phyloP scores from a whole-genome alignment of 2,888 invertebrate genomes.

The Netelia inedita region DNA sequence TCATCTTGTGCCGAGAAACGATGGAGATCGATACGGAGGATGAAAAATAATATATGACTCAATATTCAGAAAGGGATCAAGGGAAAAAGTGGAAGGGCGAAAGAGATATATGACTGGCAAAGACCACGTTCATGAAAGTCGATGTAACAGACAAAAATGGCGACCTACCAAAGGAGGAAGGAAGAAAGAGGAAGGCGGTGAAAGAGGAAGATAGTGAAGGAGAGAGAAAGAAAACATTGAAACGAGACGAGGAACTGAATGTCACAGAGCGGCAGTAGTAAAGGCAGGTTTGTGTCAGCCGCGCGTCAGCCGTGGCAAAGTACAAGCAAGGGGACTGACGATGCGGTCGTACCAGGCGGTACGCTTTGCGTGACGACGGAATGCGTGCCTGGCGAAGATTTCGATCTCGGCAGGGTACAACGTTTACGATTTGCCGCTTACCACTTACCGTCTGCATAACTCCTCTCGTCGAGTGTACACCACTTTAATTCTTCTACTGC shows the following conservation, averaged over 20 bases:
- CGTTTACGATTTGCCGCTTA: slow-evolving; percentile 75
- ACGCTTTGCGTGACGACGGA: slow-evolving; percentile 75
- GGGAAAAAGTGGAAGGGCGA: slow-evolving; percentile 10
- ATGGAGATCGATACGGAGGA: slow-evolving; percentile 18
- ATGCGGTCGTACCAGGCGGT: slow-evolving; percentile 76
- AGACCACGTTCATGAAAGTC: slow-evolving; percentile 12
- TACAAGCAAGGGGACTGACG: neutral
- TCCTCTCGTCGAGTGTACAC: slow-evolving; percentile 47
- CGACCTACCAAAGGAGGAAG: neutral
- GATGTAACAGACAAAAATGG: slow-evolving; percentile 38
- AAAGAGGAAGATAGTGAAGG: slow-evolving; percentile 25
- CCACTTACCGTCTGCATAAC: slow-evolving; percentile 66
- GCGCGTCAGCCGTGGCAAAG: slow-evolving; percentile 29
- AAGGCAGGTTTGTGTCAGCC: slow-evolving; percentile 77
- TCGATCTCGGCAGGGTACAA: slow-evolving; percentile 70
- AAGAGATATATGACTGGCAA: slow-evolving; percentile 18
- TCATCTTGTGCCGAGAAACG: neutral
- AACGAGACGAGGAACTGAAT: slow-evolving; percentile 10
- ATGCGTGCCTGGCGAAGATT: slow-evolving; percentile 77
- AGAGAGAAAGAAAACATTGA: slow-evolving; percentile 24
- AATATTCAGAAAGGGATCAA: slow-evolving; percentile 6
- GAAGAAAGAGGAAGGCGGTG: neutral
- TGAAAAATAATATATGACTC: slow-evolving; percentile 19
- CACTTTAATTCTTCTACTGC: slow-evolving; percentile 52
- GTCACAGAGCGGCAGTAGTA: slow-evolving; percentile 74